These are phyloP conservation scores for Antitype chi DNA, from an alignment of 2,888 invertebrate species.

Conservation along the genomic window DNA sequence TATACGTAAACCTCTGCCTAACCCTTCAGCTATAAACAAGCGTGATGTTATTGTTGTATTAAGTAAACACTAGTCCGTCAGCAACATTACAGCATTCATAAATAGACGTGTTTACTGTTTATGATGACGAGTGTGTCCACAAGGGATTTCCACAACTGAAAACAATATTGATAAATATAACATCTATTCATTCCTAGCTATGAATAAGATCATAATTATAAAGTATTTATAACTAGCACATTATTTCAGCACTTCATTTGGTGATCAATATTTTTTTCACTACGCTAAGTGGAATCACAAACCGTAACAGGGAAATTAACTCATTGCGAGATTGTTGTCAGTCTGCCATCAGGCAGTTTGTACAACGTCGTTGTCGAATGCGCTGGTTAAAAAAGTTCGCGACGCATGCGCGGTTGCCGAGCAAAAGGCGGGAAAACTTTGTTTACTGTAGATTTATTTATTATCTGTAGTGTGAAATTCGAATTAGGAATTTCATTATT, in stretches of 20 bases:
- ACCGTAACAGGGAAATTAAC: constrained; percentile 76
- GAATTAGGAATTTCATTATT: constrained; percentile 5
- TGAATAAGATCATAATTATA: constrained; percentile 10
- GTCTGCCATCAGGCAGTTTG: constrained; percentile 78
- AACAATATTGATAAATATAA: constrained; percentile 1
- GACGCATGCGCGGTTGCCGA: constrained; percentile 74
- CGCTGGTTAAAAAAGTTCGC: constrained; percentile 80
- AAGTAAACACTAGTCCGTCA: neutral
- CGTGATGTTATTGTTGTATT: too few relatives aligned
- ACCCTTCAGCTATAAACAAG: too few relatives aligned
- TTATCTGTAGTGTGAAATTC: constrained; percentile 20
- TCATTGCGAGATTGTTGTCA: constrained; percentile 75
- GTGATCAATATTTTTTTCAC: constrained; percentile 53
- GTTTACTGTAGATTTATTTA: constrained; percentile 28
- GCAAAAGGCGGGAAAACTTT: constrained; percentile 74
- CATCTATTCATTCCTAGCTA: neutral
- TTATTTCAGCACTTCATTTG: constrained; percentile 39
- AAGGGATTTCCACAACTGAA: constrained; percentile 23
- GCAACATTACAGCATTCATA: neutral
- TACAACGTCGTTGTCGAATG: constrained; percentile 77
- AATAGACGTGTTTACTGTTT: constrained; percentile 7
- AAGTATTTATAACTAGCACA: constrained; percentile 15
- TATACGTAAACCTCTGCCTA: too few relatives aligned
- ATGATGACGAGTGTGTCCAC: neutral
- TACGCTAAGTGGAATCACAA: constrained; percentile 68